Percentiles rank a stretch among this genome's conserved stretches.
phyloP scores from a whole-genome alignment of 2,797 vertebrate species.

The Morelia viridis region DNA sequence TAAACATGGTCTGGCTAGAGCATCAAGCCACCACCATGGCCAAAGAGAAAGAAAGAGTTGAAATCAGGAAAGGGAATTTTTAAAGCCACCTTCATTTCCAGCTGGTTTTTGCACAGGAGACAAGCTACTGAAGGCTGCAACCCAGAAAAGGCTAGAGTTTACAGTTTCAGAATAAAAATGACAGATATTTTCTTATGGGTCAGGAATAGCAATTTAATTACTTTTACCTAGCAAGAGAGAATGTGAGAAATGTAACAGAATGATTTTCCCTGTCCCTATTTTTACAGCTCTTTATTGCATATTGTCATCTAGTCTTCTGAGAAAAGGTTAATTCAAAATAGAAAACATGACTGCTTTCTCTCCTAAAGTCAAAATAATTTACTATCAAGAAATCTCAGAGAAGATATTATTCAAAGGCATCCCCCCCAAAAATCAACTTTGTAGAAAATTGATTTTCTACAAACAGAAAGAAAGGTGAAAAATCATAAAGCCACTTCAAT shows the following conservation, averaged over 20 bases:
- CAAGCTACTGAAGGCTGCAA: not conserved
- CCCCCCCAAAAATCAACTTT: not conserved
- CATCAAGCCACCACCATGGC: too few species aligned
- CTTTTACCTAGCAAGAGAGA: not conserved
- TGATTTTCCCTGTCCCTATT: not conserved
- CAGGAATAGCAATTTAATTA: not conserved
- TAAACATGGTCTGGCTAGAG: too few species aligned
- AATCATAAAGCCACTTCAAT: not conserved
- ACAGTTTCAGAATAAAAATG: not conserved
- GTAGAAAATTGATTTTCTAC: not conserved
- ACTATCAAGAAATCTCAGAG: not conserved
- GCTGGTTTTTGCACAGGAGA: not conserved
- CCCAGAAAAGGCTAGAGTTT: not conserved
- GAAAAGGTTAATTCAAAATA: conserved; percentile 13
- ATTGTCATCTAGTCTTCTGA: not conserved
- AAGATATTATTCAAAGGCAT: not conserved
- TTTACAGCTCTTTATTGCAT: not conserved
- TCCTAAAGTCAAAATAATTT: conserved; percentile 24
- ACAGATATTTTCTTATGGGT: not conserved
- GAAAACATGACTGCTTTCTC: not conserved
- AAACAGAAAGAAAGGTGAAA: conserved; percentile 15
- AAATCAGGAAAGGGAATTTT: not conserved
- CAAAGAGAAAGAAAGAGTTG: too few species aligned
- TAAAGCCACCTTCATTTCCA: not conserved
- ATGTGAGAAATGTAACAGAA: not conserved